These are phyloP conservation scores for Notothenia coriiceps DNA, from an alignment of 2,113 vertebrate species.

Conservation along the genomic window DNA sequence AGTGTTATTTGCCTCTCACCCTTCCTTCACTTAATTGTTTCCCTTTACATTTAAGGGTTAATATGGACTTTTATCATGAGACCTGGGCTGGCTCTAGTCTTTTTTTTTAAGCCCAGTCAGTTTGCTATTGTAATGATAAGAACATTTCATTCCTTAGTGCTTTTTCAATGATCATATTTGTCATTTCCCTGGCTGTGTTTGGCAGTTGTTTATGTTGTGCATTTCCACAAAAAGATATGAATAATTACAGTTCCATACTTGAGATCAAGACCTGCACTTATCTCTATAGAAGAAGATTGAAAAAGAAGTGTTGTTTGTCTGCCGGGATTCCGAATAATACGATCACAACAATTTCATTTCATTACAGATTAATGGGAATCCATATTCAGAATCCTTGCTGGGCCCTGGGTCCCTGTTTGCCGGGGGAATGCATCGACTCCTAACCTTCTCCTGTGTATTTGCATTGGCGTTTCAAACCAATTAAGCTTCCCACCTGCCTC, in stretches of 20 bases:
- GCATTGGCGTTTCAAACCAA: not conserved
- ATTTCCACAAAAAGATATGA: not conserved
- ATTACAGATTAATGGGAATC: not conserved
- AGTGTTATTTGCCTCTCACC: not conserved
- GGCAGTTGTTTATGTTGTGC: not conserved
- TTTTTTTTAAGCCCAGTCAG: not conserved
- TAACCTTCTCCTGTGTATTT: no score
- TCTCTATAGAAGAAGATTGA: no score
- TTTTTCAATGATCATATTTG: not conserved
- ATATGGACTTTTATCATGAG: no score
- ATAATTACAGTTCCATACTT: not conserved
- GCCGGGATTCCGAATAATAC: not conserved
- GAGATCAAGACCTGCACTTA: not conserved
- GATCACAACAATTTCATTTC: not conserved
- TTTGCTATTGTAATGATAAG: not conserved
- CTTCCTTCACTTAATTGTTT: not conserved
- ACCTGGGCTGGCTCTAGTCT: not conserved
- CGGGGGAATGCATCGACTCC: constrained; percentile 4
- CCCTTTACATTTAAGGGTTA: not conserved
- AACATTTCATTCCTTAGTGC: not conserved
- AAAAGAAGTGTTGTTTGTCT: not conserved
- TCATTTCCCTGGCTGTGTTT: not conserved
- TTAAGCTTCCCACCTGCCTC: not conserved
- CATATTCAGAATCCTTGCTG: not conserved
- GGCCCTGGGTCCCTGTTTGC: not conserved